Percentiles rank a stretch among this genome's conserved stretches.
phyloP scores from a whole-genome alignment of 2,113 vertebrate species.

The Catharus minimus region DNA sequence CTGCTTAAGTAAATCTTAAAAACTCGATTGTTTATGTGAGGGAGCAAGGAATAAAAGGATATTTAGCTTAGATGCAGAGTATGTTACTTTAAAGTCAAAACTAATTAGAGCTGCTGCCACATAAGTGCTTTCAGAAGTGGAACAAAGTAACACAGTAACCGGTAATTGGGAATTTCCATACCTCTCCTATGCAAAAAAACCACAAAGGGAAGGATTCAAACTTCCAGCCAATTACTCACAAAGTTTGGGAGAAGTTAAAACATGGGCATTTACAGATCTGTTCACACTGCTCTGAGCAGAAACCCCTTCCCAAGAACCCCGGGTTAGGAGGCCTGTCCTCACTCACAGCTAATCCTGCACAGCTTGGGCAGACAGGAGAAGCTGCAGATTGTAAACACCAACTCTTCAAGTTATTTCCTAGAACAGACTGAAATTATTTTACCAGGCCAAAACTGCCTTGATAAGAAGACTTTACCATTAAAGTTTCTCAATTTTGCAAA shows the following conservation, averaged over 20 bases:
- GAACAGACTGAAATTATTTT: background rate
- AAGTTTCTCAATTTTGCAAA: too few species aligned
- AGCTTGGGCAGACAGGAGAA: background rate
- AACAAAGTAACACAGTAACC: slow-evolving; percentile 1
- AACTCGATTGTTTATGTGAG: background rate
- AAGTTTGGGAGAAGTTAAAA: background rate
- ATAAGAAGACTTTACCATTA: background rate
- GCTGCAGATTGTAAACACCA: fast-evolving
- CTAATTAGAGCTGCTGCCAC: slow-evolving; percentile 18
- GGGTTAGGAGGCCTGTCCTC: background rate
- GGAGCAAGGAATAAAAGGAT: background rate
- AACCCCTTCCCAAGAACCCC: background rate
- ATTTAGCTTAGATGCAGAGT: slow-evolving; percentile 16
- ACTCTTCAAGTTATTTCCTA: background rate
- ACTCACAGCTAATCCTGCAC: background rate
- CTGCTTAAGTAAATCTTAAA: background rate
- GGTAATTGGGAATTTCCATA: slow-evolving; percentile 31
- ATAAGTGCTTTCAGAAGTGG: slow-evolving; percentile 25
- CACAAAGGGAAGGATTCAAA: background rate
- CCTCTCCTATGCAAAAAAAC: background rate
- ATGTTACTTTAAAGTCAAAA: slow-evolving; percentile 17
- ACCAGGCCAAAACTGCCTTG: background rate
- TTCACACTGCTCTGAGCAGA: background rate
- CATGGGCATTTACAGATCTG: background rate
- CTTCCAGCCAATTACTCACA: background rate